Base-by-base conservation (phyloP, 1,140 invertebrate species). In the Mylabris phalerata region DNA sequence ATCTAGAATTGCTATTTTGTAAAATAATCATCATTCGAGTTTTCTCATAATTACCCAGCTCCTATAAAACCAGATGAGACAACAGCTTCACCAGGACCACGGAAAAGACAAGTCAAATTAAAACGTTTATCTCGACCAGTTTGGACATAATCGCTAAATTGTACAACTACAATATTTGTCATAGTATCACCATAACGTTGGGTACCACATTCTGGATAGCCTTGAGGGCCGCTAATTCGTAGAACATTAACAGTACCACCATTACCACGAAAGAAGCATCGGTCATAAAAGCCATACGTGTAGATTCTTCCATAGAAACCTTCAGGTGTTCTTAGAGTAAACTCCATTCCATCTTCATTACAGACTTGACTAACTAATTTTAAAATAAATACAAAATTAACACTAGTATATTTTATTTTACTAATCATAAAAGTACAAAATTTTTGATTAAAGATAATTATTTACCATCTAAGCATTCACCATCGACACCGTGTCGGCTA, bases 1-100 rank as follows among this genome's bases (percentile, higher is more conserved):
- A 90, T 70, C 89, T 89, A 72, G 43, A 62, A 65, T 9, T n/a
- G 24, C 13, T 42, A 7, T 2, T 40, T 32, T 55, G 11, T 38
- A 10, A 46, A 44, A 24, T 7, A 24, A 2, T 27, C 19, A 10
- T 3, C 38, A 39, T 2, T 24, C 2, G 7, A 19, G 19, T 41
- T 27, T 39, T 42, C 10, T 42, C 3, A 10, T 9, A 42, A 42
- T 42, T 50, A 59, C 89, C 91, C 91, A 48, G 92, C 90, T 59
- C 92, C 92, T 68, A 95, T 93, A 72, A 94, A 94, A 65, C 90
- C 92, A 19, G 92, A 95, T 10, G 92, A 93, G 39, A 95, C 92
- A 1, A 95, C 89, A 4, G 92, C 90, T 75, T 95, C 92, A 32
- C 92, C 92, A 1, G 92, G 92, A 32, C 92, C 92, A 65, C 90